Evolutionary conservation across 2,888 invertebrate species (phyloP).

Genomic region (Andrena praecox): DNA sequence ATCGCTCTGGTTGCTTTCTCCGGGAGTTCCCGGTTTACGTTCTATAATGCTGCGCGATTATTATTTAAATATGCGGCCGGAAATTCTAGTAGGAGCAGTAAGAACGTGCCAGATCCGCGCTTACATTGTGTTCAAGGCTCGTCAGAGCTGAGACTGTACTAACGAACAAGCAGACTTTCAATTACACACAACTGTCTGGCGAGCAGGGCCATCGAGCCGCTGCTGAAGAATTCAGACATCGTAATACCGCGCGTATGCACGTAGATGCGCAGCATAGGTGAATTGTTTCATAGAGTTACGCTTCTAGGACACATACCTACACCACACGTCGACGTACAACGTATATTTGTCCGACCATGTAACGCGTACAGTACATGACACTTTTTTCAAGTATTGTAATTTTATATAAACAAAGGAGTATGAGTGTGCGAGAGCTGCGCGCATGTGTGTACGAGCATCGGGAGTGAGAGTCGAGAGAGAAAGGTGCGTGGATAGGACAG

Average conservation of each 20-base stretch:
- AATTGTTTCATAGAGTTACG: constrained; percentile 49
- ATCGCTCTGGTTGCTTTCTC: not conserved
- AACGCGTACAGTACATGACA: constrained; percentile 68
- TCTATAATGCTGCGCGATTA: constrained; percentile 31
- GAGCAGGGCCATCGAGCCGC: constrained; percentile 31
- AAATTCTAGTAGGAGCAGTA: not conserved
- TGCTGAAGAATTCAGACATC: constrained; percentile 23
- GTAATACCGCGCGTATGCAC: constrained; percentile 20
- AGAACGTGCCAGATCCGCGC: constrained; percentile 15
- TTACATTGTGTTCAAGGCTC: constrained; percentile 66
- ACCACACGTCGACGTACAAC: constrained; percentile 39
- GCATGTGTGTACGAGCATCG: constrained; percentile 43
- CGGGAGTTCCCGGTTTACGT: not conserved
- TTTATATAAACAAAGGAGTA: constrained; percentile 75
- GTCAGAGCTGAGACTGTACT: constrained; percentile 55
- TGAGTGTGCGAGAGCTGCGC: constrained; percentile 44
- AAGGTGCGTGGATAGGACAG: constrained; percentile 19
- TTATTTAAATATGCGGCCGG: not conserved
- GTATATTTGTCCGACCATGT: constrained; percentile 50
- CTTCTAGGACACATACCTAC: constrained; percentile 54
- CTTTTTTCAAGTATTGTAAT: constrained; percentile 80
- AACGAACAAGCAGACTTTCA: constrained; percentile 43
- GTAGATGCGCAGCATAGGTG: constrained; percentile 40
- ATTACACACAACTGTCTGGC: constrained; percentile 43
- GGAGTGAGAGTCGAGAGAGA: not conserved